A percentile compares a stretch with the other conserved stretches of the same genome.
These are phyloP conservation scores for Hoplias malabaricus DNA, from an alignment of 2,113 vertebrate genomes.

Conservation along the genomic window DNA sequence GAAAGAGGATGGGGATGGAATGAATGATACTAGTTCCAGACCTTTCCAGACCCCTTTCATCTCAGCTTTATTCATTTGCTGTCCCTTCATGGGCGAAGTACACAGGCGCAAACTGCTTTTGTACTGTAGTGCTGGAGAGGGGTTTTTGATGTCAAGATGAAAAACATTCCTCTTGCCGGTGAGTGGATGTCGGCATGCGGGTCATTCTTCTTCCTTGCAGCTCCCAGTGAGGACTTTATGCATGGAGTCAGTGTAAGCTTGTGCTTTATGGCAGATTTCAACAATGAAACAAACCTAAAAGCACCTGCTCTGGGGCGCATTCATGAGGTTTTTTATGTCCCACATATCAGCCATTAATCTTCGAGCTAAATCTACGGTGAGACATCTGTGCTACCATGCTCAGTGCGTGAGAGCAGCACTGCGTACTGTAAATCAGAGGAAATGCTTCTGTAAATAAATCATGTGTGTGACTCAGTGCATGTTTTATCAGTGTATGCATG, in stretches of 20 bases:
- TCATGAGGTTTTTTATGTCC: neutral
- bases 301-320: conserved; percentile 4
- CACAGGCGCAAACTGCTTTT: conserved; percentile 42
- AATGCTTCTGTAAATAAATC: conserved; percentile 17
- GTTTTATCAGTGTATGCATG: neutral
- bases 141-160: conserved; percentile 51
- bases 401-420: neutral
- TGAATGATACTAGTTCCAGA: conserved; percentile 35
- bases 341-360: neutral
- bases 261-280: conserved; percentile 12
- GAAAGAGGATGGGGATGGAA: neutral
- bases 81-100: conserved; percentile 29
- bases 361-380: neutral
- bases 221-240: conserved; percentile 27
- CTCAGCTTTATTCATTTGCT: conserved; percentile 38
- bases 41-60: conserved; percentile 37
- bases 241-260: conserved; percentile 24
- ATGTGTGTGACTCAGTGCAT: neutral
- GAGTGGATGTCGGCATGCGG: conserved; percentile 48
- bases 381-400: neutral
- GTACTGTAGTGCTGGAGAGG: conserved; percentile 20
- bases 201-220: conserved; percentile 34
- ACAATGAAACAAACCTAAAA: conserved; percentile 17
- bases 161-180: conserved; percentile 43
- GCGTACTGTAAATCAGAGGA: neutral